Base-by-base conservation (phyloP, 2,797 vertebrate species). In the Sebastes aleutianus region DNA sequence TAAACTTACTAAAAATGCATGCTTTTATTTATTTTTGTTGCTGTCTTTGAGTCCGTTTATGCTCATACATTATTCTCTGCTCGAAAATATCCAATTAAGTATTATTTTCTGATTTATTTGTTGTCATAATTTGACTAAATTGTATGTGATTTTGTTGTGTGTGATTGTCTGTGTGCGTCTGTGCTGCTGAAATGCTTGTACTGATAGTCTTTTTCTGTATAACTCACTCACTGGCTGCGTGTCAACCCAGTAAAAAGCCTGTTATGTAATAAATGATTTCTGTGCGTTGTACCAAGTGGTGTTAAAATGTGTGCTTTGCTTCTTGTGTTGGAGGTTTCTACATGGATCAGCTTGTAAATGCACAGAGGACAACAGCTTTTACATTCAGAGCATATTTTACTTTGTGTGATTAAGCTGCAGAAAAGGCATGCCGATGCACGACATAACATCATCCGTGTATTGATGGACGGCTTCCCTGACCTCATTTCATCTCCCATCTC, bases 201-300 rank as follows among this genome's bases (percentile, higher is more conserved):
- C n/a, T 71, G 74, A 68, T 80, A 74, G 67, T 90, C 2, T 91
- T 83, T 76, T 74, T 65, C 50, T 86, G 83, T 85, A 64, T 73
- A 65, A 32, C 65, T 86, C 64, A n/a, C 73, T 89, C 79, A 68
- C 67, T 84, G 85, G 83, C 81, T 83, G 73, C 74, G 74, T 88
- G 77, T 90, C 78, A 88, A 83, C 82, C 88, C 82, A 79, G 71
- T 86, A 87, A 92, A 87, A 92, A 93, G 89, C 81, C 79, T 91
- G 85, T 95, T 95, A 92, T 85, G 89, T 93, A 94, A 94, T 92
- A 93, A 95, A 94, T 72, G 24, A 89, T 85, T 74, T 87, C 39
- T 88, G 87, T 92, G 79, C 75, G 69, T 87, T 87, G 80, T 82
- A 75, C 72, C 68, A 62, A 67, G 67, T 82, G 76, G 43, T 47